Evolutionary conservation across 2,113 vertebrate genomes (phyloP), one percentile per base, ranked within the genome.

Genomic region (Pangasianodon hypophthalmus): DNA sequence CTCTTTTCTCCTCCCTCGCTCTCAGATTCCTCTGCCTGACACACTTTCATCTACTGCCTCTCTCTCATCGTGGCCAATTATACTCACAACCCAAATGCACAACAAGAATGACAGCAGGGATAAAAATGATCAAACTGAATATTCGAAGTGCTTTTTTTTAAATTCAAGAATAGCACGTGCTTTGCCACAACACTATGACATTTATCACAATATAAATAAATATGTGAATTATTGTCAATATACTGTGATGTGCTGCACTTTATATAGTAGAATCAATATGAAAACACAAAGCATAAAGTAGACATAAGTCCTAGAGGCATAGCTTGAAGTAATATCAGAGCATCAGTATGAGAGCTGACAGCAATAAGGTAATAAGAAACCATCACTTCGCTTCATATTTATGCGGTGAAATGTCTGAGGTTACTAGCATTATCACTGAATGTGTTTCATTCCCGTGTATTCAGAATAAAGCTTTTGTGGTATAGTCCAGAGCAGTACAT

Each of bases 11-110:
- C 46, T 41, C 69, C 89, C 62, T 44, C 64, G 73, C 89, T 90
- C 89, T 91, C 86, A 44, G 56, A 50, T 71, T 69, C 79, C 83
- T 88, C 75, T 83, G 54, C 82, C 54, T 85, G 73, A 62, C 60
- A 90, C 82, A 81, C 86, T 91, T 82, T 89, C 83, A 88, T 87
- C 64, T 44, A 19, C 84, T n/a, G n/a, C 9, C 81, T 75, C 52
- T 86, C 58, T 71, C n/a, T 41, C 80, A 81, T 67, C 62, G 13
- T n/a, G 80, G 7, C 80, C 86, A 87, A 89, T 89, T 89, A 85
- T 50, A 62, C 83, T 79, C n/a, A 48, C 71, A 89, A 77, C 83
- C 69, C 69, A 85, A 89, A 89, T 37, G 58, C 56, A 79, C 71
- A 79, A 41, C 83, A 85, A 77, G 88, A 69, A 85, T 32, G 83